Base-by-base conservation (phyloP, 2,888 invertebrate genomes). In the Drosophila macrospina region DNA sequence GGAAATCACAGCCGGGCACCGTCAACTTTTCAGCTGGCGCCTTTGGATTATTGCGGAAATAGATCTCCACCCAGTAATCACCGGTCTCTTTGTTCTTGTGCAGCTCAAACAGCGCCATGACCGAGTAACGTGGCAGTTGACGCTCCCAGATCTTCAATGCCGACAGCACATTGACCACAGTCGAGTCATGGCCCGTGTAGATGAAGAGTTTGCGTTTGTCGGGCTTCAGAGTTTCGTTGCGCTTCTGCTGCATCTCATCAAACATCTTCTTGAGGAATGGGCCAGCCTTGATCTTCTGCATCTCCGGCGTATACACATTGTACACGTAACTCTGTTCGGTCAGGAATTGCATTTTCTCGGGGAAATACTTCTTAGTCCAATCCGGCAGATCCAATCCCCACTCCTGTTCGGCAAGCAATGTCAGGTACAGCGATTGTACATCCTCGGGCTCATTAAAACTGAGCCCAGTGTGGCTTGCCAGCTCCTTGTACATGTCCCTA, bases 131-230 rank as follows among this genome's bases (percentile, higher is more conserved):
- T 0, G 96, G 96, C 72, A 95, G 51, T 86, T 95, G 94, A 6
- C 92, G 91, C 64, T 95, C 93, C 94, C 95, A 96, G 5, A 95
- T 92, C 42, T 94, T 93, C 36, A 96, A 89, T 0, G 95, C 93
- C 20, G 94, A 92, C 54, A 96, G 90, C 44, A 96, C 89, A 78
- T 95, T 95, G 0, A 94, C 94, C 5, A 96, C 92, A 0, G 96
- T 95, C 0, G 95, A 94, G 89, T 97, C 96, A 86, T 97, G 96
- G 0, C 95, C 96, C 0, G 94, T 93, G 84, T 95, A 96, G 61
- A 95, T 93, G 74, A 93, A 94, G 61, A 95, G 92, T 90, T 95
- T 95, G 10, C 93, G 92, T 3, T 90, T 86, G 11, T 89, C 84
- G 0, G 93, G 94, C 41, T 90, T 89, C 2, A 94, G 68, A 2